These are phyloP conservation scores for Oncorhynchus clarkii DNA, from an alignment of 2,113 vertebrate genomes.

Conservation along the genomic window DNA sequence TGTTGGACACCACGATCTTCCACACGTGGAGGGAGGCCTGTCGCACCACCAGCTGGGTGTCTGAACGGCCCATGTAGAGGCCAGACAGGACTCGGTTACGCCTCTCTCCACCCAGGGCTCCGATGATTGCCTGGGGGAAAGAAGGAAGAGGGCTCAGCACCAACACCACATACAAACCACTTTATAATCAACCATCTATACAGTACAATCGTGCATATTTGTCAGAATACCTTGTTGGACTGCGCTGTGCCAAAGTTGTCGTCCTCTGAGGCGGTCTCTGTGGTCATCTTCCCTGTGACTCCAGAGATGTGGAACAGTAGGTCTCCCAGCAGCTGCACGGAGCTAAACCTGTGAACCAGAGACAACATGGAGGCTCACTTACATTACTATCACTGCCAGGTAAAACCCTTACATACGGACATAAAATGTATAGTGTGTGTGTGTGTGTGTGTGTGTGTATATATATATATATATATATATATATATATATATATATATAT, in stretches of 20 bases:
- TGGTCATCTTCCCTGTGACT: constrained; percentile 98
- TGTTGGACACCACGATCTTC: constrained; percentile 98
- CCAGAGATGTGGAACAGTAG: constrained; percentile 97
- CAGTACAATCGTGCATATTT: not conserved
- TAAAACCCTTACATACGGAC: not conserved
- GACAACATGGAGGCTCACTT: not conserved
- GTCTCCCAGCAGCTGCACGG: constrained; percentile 96
- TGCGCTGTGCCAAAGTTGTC: constrained; percentile 98
- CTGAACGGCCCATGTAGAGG: constrained; percentile 97
- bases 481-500: not conserved
- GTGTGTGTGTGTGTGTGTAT: too few species aligned
- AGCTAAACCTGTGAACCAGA: constrained; percentile 85
- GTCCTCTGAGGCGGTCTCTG: constrained; percentile 95
- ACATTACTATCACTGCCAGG: not conserved
- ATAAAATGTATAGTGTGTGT: not conserved
- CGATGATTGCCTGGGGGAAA: constrained; percentile 85
- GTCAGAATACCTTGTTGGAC: constrained; percentile 85
- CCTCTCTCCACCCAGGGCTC: constrained; percentile 87
- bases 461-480: too few species aligned
- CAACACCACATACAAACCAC: not conserved
- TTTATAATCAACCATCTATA: not conserved
- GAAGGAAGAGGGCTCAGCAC: not conserved
- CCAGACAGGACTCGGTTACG: constrained; percentile 94
- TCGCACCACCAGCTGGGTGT: constrained; percentile 94
- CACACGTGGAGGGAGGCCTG: constrained; percentile 96